Percentiles rank a stretch among this genome's conserved stretches.
These are phyloP conservation scores for Sogatella furcifera DNA, from an alignment of 1,140 invertebrate species.

Conservation along the genomic window DNA sequence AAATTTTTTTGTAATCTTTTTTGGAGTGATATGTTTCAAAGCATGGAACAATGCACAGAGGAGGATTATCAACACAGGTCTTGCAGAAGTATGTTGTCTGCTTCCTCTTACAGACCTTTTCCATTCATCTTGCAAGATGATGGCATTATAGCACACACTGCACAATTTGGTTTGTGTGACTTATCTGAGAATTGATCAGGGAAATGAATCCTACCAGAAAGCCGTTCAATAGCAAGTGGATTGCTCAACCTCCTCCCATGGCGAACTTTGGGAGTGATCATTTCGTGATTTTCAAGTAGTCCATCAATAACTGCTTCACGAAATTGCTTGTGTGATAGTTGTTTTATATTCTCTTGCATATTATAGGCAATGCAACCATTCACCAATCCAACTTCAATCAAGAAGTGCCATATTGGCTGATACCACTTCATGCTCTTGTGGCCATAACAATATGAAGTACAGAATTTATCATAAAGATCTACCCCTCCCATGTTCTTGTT, in stretches of 20 bases:
- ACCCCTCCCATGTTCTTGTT: constrained; percentile 2
- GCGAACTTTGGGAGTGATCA: neutral
- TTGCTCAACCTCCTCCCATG: neutral
- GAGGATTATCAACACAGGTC: constrained; percentile 1
- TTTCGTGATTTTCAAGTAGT: neutral
- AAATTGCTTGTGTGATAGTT: neutral
- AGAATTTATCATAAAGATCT: neutral
- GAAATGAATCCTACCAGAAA: neutral
- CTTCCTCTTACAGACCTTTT: constrained; percentile 3
- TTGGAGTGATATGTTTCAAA: no score
- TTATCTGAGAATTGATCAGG: neutral
- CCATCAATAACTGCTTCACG: neutral
- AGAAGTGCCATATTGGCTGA: neutral
- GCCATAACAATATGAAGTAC: neutral
- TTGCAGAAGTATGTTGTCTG: neutral
- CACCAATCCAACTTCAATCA: neutral
- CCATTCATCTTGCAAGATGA: neutral
- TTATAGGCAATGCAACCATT: constrained; percentile 1
- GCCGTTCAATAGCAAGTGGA: neutral
- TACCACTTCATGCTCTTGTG: constrained; percentile 4
- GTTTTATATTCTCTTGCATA: neutral
- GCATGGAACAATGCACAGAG: neutral
- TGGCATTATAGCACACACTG: neutral
- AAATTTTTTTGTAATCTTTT: no score
- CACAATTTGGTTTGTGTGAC: neutral